Base-by-base conservation (phyloP, 2,113 vertebrate genomes). In the Pedetes capensis region DNA sequence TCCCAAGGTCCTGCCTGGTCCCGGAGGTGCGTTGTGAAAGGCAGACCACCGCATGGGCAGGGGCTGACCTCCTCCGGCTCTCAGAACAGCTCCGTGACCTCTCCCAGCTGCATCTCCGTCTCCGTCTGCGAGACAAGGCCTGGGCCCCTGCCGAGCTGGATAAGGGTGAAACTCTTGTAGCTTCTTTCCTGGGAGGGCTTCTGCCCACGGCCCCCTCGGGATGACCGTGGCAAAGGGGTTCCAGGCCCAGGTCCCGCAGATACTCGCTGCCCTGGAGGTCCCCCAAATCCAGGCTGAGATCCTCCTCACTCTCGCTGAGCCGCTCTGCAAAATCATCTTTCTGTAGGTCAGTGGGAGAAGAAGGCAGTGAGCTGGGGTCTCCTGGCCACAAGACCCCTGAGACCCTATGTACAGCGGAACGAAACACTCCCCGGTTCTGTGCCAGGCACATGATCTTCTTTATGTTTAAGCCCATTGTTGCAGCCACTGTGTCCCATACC, bases 41-140 rank as follows among this genome's bases (percentile, higher is more conserved):
- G 51, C 6, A 2, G 9, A 25, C 4, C 10, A 18, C 2, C 10
- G 14, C 11, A 2, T 17, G 61, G 14, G 32, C 1, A 0, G 20
- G 13, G 25, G 11, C 89, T 97, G 97, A 99, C 99, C 99, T 99
- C 97, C 97, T 98, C 49, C 98, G 98, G 94, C 97, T 94, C 72
- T 98, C 99, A 0, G 98, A 89, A 0, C 99, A 99, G 13, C 99
- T 99, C 64, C 99, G 3, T 0, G 99, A 98, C 57, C 98, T 98
- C 20, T 99, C 99, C 99, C 98, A 99, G 98, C 99, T 99, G 98
- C 99, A 99, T 89, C 99, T 98, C 27, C 98, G n/a, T n/a, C n/a
- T n/a, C n/a, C n/a, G n/a, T n/a, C n/a, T n/a, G n/a, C n/a, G 98
- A 1, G 98, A 98, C 0, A 98, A 99, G 10, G 98, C 98, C 98